A percentile compares a stretch with the other conserved stretches of the same genome.
Conservation (phyloP, 1,140 invertebrate species). For the Dreissena polymorpha region DNA sequence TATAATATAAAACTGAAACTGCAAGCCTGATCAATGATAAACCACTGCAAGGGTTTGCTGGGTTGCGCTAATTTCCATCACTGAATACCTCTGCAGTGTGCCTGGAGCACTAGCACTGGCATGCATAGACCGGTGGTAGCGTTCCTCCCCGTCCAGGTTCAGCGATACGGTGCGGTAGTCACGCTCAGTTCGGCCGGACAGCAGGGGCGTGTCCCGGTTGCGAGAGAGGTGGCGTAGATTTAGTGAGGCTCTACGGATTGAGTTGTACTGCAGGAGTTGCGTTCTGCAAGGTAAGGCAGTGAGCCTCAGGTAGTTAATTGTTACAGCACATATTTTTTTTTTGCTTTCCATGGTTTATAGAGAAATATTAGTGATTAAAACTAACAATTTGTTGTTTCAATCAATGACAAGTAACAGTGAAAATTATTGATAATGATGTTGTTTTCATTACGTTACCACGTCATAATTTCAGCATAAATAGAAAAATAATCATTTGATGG, state of each 20-base stretch:
- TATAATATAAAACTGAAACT: too few species aligned
- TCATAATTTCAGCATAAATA: too few species aligned
- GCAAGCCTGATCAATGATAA: too few species aligned
- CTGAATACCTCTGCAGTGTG: conserved; percentile 63
- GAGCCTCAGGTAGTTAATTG: neutral
- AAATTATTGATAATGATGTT: too few species aligned
- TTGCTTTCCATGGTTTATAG: too few species aligned
- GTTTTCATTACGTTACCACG: too few species aligned
- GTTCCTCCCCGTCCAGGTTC: conserved; percentile 54
- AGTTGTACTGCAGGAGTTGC: conserved; percentile 54
- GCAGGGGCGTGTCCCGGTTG: conserved; percentile 57
- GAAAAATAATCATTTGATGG: too few species aligned
- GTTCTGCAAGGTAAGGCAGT: conserved; percentile 34
- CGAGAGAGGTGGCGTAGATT: conserved; percentile 59
- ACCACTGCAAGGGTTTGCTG: too few species aligned
- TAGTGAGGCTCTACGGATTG: conserved; percentile 58
- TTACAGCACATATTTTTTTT: neutral
- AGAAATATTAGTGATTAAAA: too few species aligned
- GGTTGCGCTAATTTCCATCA: too few species aligned
- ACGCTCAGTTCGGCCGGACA: conserved; percentile 37
- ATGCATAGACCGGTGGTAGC: conserved; percentile 38
- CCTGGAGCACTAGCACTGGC: conserved; percentile 59
- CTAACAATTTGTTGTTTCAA: too few species aligned
- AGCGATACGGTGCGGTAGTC: conserved; percentile 49
- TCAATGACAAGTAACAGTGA: too few species aligned